Evolutionary conservation across 2,113 vertebrate species (phyloP), one percentile per base, ranked within the genome.

Genomic region (Chionis minor): DNA sequence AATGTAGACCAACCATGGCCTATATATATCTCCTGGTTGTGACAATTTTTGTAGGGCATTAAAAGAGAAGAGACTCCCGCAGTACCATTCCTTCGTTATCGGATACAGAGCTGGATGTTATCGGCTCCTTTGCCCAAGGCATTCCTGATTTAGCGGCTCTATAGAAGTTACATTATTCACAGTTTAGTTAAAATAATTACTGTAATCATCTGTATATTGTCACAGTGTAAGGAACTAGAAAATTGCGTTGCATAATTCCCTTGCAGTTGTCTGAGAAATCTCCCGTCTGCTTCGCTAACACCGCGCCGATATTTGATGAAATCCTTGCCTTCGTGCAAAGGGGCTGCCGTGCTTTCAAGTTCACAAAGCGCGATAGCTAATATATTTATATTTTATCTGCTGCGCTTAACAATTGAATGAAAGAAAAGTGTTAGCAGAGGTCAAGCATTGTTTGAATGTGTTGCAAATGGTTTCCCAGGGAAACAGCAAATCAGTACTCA

Each of bases 391-490:
- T 92, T 90, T 94, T 85, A 93, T 95, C 88, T 24, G 88, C 92
- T 18, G 33, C 15, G 42, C 88, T 96, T 84, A 90, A 95, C 83
- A 91, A 92, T 38, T 65, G 95, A 92, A 90, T 59, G 96, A 92
- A 74, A 91, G 86, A 65, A 89, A 91, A 96, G 83, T 88, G 93
- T 83, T 94, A 94, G 92, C 89, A 67, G 95, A 94, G 97, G 97
- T 98, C 98, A 98, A 97, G 97, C 84, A 65, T 93, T 95, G 92
- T 97, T 97, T 97, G 96, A 96, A 92, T 56, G 73, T 94, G 92
- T 96, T 96, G 97, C 96, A 95, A 92, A 93, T 97, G 97, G 97
- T 97, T 98, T 98, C 98, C 97, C 97, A 89, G 97, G 97, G 98
- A 98, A 97, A 98, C 94, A 82, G 97, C 95, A 96, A 95, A 97